Percentiles rank a stretch among this genome's conserved stretches.
These are phyloP conservation scores for Chromis chromis DNA, from an alignment of 2,797 vertebrate genomes.

Conservation along the genomic window DNA sequence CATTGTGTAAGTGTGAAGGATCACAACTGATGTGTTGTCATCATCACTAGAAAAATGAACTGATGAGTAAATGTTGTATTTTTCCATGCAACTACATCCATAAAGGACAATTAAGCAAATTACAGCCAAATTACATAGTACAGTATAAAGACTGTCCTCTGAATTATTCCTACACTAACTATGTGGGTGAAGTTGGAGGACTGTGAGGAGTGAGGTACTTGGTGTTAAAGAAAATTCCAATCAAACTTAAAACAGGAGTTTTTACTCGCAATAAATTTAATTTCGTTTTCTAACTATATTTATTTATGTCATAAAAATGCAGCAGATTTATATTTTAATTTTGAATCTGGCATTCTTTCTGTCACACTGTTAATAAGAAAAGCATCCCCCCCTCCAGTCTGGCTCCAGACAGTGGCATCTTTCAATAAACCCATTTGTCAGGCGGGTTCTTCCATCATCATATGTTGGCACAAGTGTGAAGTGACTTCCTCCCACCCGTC, in stretches of 20 bases:
- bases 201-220: neutral
- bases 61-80: too few relatives aligned
- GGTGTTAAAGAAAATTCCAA: too few relatives aligned
- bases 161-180: too few relatives aligned
- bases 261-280: neutral
- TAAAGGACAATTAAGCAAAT: too few relatives aligned
- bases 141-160: too few relatives aligned
- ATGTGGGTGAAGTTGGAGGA: neutral
- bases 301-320: neutral
- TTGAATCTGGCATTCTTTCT: neutral
- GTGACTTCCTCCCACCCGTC: constrained; percentile 35
- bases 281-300: neutral
- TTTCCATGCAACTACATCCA: too few relatives aligned
- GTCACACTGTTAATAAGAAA: neutral
- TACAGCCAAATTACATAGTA: too few relatives aligned
- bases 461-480: constrained; percentile 40
- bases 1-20: too few relatives aligned
- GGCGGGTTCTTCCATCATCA: constrained; percentile 36
- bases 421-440: constrained; percentile 40
- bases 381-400: neutral
- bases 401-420: constrained; percentile 15
- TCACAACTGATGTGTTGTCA: too few relatives aligned
- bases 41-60: too few relatives aligned
- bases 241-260: neutral
- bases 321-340: neutral